These are phyloP conservation scores for Lomographa bimaculata DNA, from an alignment of 2,888 invertebrate genomes.

Conservation along the genomic window DNA sequence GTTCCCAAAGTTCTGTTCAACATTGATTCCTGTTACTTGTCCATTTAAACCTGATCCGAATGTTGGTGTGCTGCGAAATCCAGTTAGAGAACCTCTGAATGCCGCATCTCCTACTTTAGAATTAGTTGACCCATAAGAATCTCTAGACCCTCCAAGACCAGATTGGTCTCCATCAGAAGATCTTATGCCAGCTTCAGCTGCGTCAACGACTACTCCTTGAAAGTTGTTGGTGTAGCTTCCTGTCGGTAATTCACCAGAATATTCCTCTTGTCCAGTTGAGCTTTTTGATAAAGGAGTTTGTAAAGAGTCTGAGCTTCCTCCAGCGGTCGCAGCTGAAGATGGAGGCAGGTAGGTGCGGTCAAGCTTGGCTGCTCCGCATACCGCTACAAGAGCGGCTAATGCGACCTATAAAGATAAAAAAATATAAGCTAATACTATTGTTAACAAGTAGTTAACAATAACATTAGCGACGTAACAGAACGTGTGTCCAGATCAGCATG, in stretches of 20 bases:
- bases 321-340: conserved; percentile 57
- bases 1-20: conserved; percentile 17
- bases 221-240: conserved; percentile 67
- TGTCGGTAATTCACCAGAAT: conserved; percentile 53
- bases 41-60: conserved; percentile 13
- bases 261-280: conserved; percentile 40
- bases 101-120: conserved; percentile 76
- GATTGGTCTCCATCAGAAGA: conserved; percentile 48
- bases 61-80: conserved; percentile 31
- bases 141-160: conserved; percentile 63
- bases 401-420: conserved; percentile 48
- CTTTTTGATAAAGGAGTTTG: conserved; percentile 49
- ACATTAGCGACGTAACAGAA: no score
- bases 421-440: background rate
- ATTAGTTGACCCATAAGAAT: conserved; percentile 63
- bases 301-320: conserved; percentile 56
- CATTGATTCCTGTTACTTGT: conserved; percentile 7
- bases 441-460: no score
- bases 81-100: conserved; percentile 47
- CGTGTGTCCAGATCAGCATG: no score
- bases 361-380: conserved; percentile 64
- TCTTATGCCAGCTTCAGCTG: conserved; percentile 62
- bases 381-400: conserved; percentile 65
- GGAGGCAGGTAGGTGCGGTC: conserved; percentile 67
- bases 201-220: conserved; percentile 74